Base-by-base conservation (phyloP, 1,140 invertebrate species). In the Macrobrachium nipponense region DNA sequence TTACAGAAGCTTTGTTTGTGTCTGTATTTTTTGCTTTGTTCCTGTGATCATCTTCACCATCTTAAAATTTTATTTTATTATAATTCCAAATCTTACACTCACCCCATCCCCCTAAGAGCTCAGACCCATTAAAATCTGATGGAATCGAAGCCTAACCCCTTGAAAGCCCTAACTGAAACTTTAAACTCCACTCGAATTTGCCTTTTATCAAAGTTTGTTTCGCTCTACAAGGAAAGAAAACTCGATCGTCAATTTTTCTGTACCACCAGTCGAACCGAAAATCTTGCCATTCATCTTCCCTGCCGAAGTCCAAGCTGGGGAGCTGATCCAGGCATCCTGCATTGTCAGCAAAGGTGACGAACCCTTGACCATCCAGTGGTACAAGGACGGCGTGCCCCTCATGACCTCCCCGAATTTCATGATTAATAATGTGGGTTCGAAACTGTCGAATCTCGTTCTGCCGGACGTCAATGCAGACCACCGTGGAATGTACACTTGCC, bases 301-400 rank as follows among this genome's bases (percentile, higher is more conserved):
- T 51, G 27, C 59, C 20, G 86, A 89, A 78, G 88, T 89, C n/a
- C 81, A 85, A 77, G 82, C 82, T 58, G 86, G 79, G 6, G 66
- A 89, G 68, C 64, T 89, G 20, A 66, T 89, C 66, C 88, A 89
- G 79, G 88, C 87, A 27, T 87, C 80, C 27, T 89, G 88, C 76
- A 62, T 82, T 18, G 78, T 89, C 59, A 86, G 73, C 61, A 80
- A 87, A 82, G 92, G 92, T 11, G 92, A 92, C 87, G 89, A 91
- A 51, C 92, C 92, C 43, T 89, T 92, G n/a, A 88, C 88, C 60
- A 90, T 92, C 20, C 84, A 88, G 36, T 92, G 92, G 92, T 89
- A 90, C 36, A 92, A 92, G 82, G 91, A 92, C 88, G 90, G 90
- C 18, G 60, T 89, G 43, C 82, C 87, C 11, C 90, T 92, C 64